Conservation (phyloP, 2,888 invertebrate genomes). For the Bhutanitis thaidina region DNA sequence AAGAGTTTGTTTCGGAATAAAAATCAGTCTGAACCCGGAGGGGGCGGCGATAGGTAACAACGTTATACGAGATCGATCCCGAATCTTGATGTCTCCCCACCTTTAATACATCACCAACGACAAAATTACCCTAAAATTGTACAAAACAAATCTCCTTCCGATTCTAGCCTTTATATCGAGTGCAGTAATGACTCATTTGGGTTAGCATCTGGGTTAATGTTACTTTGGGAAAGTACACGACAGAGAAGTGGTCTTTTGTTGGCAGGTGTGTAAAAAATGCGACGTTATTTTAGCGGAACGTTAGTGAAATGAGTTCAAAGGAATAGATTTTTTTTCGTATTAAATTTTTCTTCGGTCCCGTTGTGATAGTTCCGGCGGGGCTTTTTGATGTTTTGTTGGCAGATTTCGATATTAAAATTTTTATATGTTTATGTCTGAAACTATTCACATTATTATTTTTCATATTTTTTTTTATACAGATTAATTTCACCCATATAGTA, state of each 20-base stretch:
- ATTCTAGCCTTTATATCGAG: conserved; percentile 15
- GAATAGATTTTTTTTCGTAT: conserved; percentile 25
- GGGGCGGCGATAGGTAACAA: conserved; percentile 28
- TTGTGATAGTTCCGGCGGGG: conserved; percentile 9
- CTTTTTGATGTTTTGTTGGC: background rate
- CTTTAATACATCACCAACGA: conserved; percentile 14
- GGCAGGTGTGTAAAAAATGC: conserved; percentile 57
- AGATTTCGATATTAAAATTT: background rate
- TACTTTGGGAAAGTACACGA: conserved; percentile 33
- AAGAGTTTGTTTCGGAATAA: conserved; percentile 18
- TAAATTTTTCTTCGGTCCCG: conserved; percentile 15
- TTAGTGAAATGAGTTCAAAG: conserved; percentile 35
- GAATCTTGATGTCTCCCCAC: conserved; percentile 33
- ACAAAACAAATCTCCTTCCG: background rate
- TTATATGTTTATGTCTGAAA: too few species aligned
- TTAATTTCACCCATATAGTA: too few species aligned
- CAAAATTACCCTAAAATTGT: conserved; percentile 16
- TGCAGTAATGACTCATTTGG: conserved; percentile 22
- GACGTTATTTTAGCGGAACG: conserved; percentile 39
- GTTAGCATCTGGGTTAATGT: conserved; percentile 22
- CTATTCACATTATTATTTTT: too few species aligned
- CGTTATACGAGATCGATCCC: conserved; percentile 39
- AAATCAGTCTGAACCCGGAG: conserved; percentile 29
- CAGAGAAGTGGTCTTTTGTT: conserved; percentile 47
- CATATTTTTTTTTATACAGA: too few species aligned